Conservation (phyloP, 2,888 invertebrate genomes). For the Sinotaia quadrata region DNA sequence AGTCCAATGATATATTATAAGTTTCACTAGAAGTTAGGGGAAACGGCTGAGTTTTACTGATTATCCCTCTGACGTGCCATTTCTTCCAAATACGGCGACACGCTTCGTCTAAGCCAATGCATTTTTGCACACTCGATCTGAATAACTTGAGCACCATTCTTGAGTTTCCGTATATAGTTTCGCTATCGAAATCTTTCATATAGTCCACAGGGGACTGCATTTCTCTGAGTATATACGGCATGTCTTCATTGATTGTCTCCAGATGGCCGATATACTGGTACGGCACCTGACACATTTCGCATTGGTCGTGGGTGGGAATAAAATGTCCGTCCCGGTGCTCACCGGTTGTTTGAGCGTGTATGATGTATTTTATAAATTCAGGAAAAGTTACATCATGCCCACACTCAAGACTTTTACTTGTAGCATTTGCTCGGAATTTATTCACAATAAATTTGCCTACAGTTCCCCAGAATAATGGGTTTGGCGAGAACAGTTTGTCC, state of each 20-base stretch:
- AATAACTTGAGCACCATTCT: conserved; percentile 33
- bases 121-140: conserved; percentile 29
- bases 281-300: conserved; percentile 20
- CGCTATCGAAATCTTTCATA: conserved; percentile 26
- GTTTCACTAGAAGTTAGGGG: conserved; percentile 39
- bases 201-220: conserved; percentile 18
- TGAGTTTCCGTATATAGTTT: conserved; percentile 44
- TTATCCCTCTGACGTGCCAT: conserved; percentile 51
- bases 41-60: conserved; percentile 41
- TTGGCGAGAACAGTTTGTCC: conserved; percentile 48
- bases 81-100: conserved; percentile 49
- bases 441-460: conserved; percentile 41
- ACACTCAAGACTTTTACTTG: conserved; percentile 33
- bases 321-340: conserved; percentile 26
- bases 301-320: conserved; percentile 27
- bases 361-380: conserved; percentile 29
- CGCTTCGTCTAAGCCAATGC: conserved; percentile 42
- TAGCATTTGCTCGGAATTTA: conserved; percentile 32
- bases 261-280: conserved; percentile 33
- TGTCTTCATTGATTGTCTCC: conserved; percentile 47
- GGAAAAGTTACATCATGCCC: conserved; percentile 55
- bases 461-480: conserved; percentile 46
- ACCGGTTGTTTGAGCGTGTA: conserved; percentile 22
- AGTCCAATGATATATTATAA: conserved; percentile 18
- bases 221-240: conserved; percentile 16